A percentile compares a stretch with the other conserved stretches of the same genome.
phyloP scores from a whole-genome alignment of 2,888 invertebrate genomes.

The Rhagium mordax region DNA sequence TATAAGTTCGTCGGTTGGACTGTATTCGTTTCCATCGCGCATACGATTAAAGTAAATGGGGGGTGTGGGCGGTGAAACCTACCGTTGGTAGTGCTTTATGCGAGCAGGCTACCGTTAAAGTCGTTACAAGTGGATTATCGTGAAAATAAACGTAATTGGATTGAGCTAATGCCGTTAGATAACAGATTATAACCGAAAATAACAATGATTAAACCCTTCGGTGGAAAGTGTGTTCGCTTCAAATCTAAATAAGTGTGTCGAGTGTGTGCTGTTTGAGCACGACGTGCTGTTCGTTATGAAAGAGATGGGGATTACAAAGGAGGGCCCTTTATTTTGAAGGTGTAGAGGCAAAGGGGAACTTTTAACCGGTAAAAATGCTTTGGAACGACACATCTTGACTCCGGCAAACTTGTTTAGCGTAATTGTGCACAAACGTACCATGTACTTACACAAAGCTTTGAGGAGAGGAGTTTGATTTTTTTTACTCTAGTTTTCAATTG shows the following conservation, averaged over 20 bases:
- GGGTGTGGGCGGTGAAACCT: background rate
- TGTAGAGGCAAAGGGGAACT: background rate
- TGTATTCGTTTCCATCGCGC: background rate
- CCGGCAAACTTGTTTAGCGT: background rate
- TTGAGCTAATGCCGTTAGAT: conserved; percentile 9
- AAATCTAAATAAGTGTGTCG: background rate
- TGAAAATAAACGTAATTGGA: conserved; percentile 21
- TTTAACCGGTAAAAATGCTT: background rate
- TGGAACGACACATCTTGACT: background rate
- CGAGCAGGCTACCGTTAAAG: background rate
- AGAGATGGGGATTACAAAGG: background rate
- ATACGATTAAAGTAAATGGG: background rate
- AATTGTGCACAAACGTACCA: too few species aligned
- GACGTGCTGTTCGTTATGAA: background rate
- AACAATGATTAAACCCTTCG: background rate
- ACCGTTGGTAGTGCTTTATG: background rate
- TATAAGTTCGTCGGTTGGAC: too few species aligned
- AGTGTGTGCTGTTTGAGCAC: background rate
- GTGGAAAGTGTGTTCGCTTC: background rate
- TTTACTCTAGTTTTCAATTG: too few species aligned
- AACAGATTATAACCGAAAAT: background rate
- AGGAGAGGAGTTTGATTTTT: too few species aligned
- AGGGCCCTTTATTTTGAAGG: background rate
- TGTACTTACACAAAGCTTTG: too few species aligned
- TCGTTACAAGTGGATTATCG: conserved; percentile 3